Evolutionary conservation across 2,113 vertebrate genomes (phyloP).

Genomic region (Dicerorhinus sumatrensis): DNA sequence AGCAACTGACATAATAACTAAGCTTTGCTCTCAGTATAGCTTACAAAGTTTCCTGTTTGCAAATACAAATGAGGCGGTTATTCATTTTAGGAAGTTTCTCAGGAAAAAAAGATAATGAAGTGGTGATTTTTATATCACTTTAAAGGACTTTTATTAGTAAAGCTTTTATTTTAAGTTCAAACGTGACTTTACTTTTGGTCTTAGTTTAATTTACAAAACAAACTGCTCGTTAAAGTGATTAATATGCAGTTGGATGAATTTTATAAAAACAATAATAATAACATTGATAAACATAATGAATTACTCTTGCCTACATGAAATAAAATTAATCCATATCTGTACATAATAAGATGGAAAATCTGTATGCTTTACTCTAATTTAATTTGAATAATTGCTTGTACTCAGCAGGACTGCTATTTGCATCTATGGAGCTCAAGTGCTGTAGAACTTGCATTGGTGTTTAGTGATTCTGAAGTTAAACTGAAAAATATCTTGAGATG

Average conservation of each 20-base stretch:
- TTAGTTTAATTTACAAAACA: slow-evolving; percentile 65
- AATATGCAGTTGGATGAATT: slow-evolving; percentile 44
- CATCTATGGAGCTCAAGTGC: not conserved
- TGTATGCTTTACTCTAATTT: not conserved
- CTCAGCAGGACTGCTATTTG: not conserved
- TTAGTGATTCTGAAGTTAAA: slow-evolving; percentile 37
- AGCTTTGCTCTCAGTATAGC: slow-evolving; percentile 79
- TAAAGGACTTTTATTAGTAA: slow-evolving; percentile 55
- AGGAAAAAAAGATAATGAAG: not conserved
- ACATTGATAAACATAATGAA: not conserved
- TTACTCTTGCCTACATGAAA: slow-evolving; percentile 32
- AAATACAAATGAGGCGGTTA: slow-evolving; percentile 76
- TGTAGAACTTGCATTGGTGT: not conserved
- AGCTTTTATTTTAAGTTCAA: slow-evolving; percentile 63
- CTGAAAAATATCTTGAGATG: slow-evolving; percentile 26
- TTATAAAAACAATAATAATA: slow-evolving; percentile 63
- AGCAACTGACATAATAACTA: slow-evolving; percentile 89
- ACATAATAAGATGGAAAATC: slow-evolving; percentile 16
- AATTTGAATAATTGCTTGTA: slow-evolving; percentile 12
- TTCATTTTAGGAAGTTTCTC: slow-evolving; percentile 52
- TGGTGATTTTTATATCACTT: slow-evolving; percentile 53
- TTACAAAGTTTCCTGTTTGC: slow-evolving; percentile 74
- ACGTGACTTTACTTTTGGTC: slow-evolving; percentile 65
- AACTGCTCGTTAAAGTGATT: slow-evolving; percentile 18
- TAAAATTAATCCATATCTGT: slow-evolving; percentile 41